Percentiles rank a stretch among this genome's conserved stretches.
Evolutionary conservation across 2,113 vertebrate species (phyloP).

Genomic region (Catharus minimus): DNA sequence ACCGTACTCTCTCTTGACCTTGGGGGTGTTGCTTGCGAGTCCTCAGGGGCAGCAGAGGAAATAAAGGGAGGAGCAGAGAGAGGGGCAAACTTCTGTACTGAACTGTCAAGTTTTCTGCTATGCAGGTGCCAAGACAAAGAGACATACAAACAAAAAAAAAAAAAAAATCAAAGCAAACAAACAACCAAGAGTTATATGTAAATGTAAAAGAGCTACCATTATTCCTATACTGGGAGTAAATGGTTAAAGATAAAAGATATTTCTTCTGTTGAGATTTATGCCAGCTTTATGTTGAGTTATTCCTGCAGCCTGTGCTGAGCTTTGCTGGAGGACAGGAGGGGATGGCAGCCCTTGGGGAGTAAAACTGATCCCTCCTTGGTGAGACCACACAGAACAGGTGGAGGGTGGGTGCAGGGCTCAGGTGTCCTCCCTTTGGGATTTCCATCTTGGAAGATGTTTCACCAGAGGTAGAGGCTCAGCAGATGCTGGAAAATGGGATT

Average conservation of each 20-base stretch:
- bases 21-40: conserved; percentile 58
- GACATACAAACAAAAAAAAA: background rate
- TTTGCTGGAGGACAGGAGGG: background rate
- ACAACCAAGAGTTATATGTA: conserved; percentile 71
- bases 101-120: conserved; percentile 78
- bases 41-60: conserved; percentile 54
- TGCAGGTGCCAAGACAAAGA: conserved; percentile 81
- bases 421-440: background rate
- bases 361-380: background rate
- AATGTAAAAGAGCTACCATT: conserved; percentile 79
- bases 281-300: conserved; percentile 65
- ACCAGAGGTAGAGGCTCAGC: background rate
- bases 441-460: background rate
- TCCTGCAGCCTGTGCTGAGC: conserved; percentile 22
- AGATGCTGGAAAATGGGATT: background rate
- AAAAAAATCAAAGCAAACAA: conserved; percentile 20
- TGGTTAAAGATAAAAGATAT: conserved; percentile 81
- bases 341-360: background rate
- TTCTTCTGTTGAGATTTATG: conserved; percentile 75
- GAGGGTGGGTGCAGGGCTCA: background rate
- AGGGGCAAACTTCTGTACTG: conserved; percentile 49
- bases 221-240: conserved; percentile 79
- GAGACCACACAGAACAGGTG: background rate
- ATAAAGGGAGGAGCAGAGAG: conserved; percentile 30
- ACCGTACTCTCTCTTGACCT: conserved; percentile 73